Conservation (phyloP, 2,888 invertebrate genomes). For the Drosophila macrospina region DNA sequence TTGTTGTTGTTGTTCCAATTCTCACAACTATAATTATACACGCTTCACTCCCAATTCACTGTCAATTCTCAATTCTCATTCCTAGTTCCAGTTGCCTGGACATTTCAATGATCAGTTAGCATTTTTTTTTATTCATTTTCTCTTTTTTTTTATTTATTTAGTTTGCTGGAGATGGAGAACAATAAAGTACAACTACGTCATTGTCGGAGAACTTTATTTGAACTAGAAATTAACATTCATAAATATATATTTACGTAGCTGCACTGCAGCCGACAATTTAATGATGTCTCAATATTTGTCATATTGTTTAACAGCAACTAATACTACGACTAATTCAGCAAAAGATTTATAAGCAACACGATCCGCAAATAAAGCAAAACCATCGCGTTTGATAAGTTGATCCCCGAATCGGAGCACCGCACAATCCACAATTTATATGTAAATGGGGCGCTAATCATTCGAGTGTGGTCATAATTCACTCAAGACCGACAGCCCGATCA, state of each 20-base stretch:
- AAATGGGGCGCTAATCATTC: conserved; percentile 60
- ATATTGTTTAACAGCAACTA: conserved; percentile 55
- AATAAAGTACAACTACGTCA: conserved; percentile 54
- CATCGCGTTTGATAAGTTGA: conserved; percentile 10
- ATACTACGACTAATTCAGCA: conserved; percentile 30
- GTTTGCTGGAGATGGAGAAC: neutral
- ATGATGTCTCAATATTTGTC: conserved; percentile 71
- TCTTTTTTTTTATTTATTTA: conserved; percentile 15
- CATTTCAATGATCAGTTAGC: conserved; percentile 15
- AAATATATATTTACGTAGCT: conserved; percentile 52
- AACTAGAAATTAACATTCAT: conserved; percentile 60
- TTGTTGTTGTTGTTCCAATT: conserved; percentile 40
- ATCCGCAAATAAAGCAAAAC: conserved; percentile 42
- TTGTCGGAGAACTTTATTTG: conserved; percentile 42
- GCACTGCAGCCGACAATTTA: conserved; percentile 56
- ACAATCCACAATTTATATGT: conserved; percentile 20
- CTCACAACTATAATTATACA: conserved; percentile 49
- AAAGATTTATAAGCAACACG: conserved; percentile 58
- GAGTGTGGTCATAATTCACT: conserved; percentile 55
- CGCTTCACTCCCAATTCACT: conserved; percentile 32
- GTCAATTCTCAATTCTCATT: too few species aligned
- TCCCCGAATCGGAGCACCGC: conserved; percentile 4
- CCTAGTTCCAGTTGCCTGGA: neutral
- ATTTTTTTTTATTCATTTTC: conserved; percentile 14
- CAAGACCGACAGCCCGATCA: conserved; percentile 33